phyloP scores from a whole-genome alignment of 1,140 invertebrate species.

The Diabrotica virgifera region DNA sequence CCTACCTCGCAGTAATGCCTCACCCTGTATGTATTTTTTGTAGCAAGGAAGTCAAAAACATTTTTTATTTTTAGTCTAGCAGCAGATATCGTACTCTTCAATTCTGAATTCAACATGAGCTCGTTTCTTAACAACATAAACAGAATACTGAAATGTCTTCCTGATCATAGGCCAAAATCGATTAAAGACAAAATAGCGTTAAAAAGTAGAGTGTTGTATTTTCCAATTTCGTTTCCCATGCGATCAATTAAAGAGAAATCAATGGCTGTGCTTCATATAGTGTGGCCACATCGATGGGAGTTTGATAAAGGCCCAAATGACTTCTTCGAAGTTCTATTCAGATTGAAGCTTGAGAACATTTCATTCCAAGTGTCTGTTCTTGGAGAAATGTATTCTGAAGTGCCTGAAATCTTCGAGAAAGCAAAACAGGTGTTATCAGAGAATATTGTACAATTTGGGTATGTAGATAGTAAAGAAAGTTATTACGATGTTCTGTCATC shows the following conservation, averaged over 20 bases:
- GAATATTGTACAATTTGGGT: constrained; percentile 64
- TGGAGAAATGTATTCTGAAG: constrained; percentile 58
- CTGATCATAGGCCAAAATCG: constrained; percentile 60
- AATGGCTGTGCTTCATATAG: constrained; percentile 55
- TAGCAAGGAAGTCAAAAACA: constrained; percentile 15
- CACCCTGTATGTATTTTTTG: no score
- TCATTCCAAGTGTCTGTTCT: constrained; percentile 64
- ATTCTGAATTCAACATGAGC: constrained; percentile 67
- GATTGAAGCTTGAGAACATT: constrained; percentile 54
- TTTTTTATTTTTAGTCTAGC: constrained; percentile 56
- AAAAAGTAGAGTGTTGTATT: constrained; percentile 67
- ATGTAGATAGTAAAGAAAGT: constrained; percentile 53
- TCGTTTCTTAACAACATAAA: constrained; percentile 66
- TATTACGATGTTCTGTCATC: constrained; percentile 57
- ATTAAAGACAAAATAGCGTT: constrained; percentile 55
- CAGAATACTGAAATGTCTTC: constrained; percentile 64
- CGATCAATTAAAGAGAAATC: constrained; percentile 35
- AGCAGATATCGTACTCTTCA: constrained; percentile 70
- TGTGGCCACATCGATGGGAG: constrained; percentile 81
- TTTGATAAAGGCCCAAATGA: constrained; percentile 73
- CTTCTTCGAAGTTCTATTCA: constrained; percentile 59
- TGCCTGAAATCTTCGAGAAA: constrained; percentile 56
- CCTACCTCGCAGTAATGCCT: no score
- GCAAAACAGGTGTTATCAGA: constrained; percentile 52
- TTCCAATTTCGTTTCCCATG: constrained; percentile 56